Conservation (phyloP, 2,888 invertebrate genomes). For the Phyllotreta striolata region DNA sequence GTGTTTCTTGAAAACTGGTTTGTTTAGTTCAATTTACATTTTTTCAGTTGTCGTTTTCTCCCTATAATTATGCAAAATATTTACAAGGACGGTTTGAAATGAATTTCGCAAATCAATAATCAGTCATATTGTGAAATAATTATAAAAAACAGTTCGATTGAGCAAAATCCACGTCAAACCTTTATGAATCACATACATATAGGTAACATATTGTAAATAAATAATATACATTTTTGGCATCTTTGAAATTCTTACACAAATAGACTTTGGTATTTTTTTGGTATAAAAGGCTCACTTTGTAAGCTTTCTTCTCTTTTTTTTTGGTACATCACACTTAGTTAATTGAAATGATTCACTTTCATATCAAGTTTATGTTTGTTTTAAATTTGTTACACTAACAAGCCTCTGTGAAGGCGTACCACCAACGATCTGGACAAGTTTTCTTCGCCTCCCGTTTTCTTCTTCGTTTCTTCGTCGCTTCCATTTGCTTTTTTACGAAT, state of each 20-base stretch:
- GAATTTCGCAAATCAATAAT: conserved; percentile 51
- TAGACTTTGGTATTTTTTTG: conserved; percentile 68
- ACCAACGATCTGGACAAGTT: conserved; percentile 57
- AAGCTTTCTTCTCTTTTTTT: conserved; percentile 53
- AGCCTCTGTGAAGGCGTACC: conserved; percentile 61
- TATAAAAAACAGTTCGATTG: conserved; percentile 42
- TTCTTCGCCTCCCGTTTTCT: conserved; percentile 69
- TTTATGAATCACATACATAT: conserved; percentile 61
- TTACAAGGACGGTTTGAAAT: conserved; percentile 45
- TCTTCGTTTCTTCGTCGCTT: conserved; percentile 75
- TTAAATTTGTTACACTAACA: conserved; percentile 54
- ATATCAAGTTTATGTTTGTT: conserved; percentile 29
- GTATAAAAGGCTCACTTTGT: conserved; percentile 63
- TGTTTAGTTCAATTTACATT: conserved; percentile 30
- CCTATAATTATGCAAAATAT: conserved; percentile 43
- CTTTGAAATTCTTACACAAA: conserved; percentile 70
- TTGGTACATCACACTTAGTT: conserved; percentile 63
- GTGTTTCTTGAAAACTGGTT: conserved; percentile 36
- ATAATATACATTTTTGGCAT: conserved; percentile 66
- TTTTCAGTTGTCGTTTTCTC: conserved; percentile 37
- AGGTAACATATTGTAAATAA: conserved; percentile 63
- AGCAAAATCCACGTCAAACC: conserved; percentile 50
- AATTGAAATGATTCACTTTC: conserved; percentile 58
- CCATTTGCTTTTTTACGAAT: conserved; percentile 82
- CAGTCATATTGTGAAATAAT: conserved; percentile 53